phyloP scores from a whole-genome alignment of 1,140 invertebrate species.

The Plodia interpunctella region DNA sequence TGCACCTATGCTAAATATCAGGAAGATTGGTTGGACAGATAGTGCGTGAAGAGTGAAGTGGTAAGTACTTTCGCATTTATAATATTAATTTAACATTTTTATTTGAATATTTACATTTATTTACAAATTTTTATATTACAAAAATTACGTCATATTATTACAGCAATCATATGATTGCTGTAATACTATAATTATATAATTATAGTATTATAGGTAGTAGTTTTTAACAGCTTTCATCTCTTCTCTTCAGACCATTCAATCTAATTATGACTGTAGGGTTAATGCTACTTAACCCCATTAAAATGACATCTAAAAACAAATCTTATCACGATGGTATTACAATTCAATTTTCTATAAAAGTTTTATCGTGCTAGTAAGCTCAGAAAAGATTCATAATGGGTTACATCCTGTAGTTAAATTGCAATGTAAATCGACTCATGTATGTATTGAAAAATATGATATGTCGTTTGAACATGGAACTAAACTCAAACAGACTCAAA shows the following conservation, averaged over 20 bases:
- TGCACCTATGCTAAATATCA: too few species aligned
- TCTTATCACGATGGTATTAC: neutral
- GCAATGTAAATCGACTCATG: conserved; percentile 43
- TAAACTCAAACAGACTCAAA: too few species aligned
- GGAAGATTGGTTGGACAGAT: too few species aligned
- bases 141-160: too few species aligned
- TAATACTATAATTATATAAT: neutral
- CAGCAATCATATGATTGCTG: too few species aligned
- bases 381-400: conserved; percentile 57
- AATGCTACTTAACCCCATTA: conserved; percentile 19
- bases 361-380: conserved; percentile 18
- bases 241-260: conserved; percentile 23
- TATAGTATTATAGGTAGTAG: conserved; percentile 12
- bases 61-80: too few species aligned
- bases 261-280: conserved; percentile 27
- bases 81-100: too few species aligned
- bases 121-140: too few species aligned
- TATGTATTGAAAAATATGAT: neutral
- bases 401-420: conserved; percentile 60
- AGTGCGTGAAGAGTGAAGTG: too few species aligned
- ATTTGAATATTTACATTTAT: too few species aligned
- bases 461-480: too few species aligned
- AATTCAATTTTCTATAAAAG: conserved; percentile 5
- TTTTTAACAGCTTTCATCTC: conserved; percentile 20
- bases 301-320: neutral